Base-by-base conservation (phyloP, 2,888 invertebrate genomes). In the Drosophila demipolita region DNA sequence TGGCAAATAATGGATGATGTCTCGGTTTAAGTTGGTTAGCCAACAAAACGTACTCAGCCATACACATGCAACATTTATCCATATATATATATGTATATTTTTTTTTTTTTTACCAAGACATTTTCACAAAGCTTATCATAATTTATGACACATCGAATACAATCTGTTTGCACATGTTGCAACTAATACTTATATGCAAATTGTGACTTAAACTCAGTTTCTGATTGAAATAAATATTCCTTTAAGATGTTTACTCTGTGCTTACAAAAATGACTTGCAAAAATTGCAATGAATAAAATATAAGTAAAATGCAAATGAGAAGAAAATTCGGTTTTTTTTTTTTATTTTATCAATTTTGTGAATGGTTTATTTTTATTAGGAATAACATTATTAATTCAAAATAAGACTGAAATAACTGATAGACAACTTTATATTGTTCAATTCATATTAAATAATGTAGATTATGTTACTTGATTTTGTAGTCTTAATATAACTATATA, bases 141-240 rank as follows among this genome's bases (percentile, higher is more conserved):
- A 79, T 78, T 79, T 78, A 80, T 74, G 75, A 58, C 65, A 62
- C 48, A 49, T 49, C 35, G 29, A 66, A 35, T n/a, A 45, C 67
- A 66, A 66, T 45, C 53, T 54, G 54, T 36, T 26, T 15, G 32
- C 68, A 66, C 32, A 15, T 45, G 29, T 35, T 3, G 2, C 38
- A 2, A 23, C 12, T 20, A 15, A 33, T 52, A 26, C 54, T 35
- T n/a, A n/a, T 54, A 36, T 23, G 36, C 54, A 54, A 23, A 45
- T 45, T 15, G 15, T 23, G 45, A 23, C 15, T 23, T 12, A 3
- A 7, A 20, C 45, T 20, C 20, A 3, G 7, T 45, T 45, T 45
- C 23, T 23, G 23, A 36, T 54, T 17, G 26, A 26, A 49, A 17
- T 11, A 49, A 26, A 20, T 20, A 20, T 45, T 20, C 12, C 7